phyloP scores from a whole-genome alignment of 37 sponge, comb jelly and placozoan species.

The Corticium candelabrum region DNA sequence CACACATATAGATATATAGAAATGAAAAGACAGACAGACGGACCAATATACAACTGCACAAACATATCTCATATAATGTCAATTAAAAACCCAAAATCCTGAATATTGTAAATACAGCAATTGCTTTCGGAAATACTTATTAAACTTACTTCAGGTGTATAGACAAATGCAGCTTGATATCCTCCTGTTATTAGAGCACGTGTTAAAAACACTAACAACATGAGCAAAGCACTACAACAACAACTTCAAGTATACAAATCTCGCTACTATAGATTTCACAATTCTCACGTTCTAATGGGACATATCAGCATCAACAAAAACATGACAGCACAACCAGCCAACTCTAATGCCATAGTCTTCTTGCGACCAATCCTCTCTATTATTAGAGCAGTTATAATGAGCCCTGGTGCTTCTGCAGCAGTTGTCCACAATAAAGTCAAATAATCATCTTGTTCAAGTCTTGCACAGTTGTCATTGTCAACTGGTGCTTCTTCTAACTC shows the following conservation, averaged over 20 bases:
- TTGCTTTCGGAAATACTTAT: too few species aligned
- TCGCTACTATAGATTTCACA: not conserved
- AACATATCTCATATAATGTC: too few species aligned
- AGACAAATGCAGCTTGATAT: conserved; percentile 68
- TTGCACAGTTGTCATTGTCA: not conserved
- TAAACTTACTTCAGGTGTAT: conserved; percentile 31
- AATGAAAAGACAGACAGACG: too few species aligned
- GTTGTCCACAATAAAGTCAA: conserved; percentile 54
- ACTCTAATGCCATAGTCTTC: conserved; percentile 55
- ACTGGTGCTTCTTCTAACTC: too few species aligned
- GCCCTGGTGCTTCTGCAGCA: conserved; percentile 70
- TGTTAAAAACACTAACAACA: conserved; percentile 47
- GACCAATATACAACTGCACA: too few species aligned
- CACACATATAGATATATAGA: too few species aligned
- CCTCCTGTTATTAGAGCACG: conserved; percentile 57
- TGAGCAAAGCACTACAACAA: conserved; percentile 23
- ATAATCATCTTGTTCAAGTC: conserved; percentile 32
- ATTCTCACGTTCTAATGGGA: not conserved
- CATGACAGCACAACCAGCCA: conserved; percentile 23
- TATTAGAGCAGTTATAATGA: conserved; percentile 44
- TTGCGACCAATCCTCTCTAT: conserved; percentile 67
- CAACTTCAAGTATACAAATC: not conserved
- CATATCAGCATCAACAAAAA: conserved; percentile 55
- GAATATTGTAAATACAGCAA: too few species aligned
- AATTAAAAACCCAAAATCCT: too few species aligned